Evolutionary conservation across 2,888 invertebrate species (phyloP), one percentile per base, ranked within the genome.

Genomic region (Syritta pipiens): DNA sequence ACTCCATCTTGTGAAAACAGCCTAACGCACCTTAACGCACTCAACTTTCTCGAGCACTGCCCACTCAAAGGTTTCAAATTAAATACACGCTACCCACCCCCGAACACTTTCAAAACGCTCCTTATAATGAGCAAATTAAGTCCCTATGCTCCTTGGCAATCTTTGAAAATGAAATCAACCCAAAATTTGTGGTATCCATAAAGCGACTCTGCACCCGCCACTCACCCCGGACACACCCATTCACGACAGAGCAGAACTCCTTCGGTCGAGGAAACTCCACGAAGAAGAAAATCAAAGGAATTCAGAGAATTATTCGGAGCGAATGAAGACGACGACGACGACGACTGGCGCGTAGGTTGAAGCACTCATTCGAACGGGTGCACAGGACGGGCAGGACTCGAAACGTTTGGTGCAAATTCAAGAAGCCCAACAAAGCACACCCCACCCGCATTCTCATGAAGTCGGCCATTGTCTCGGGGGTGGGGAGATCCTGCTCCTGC

Each of bases 201-300:
- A 75, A 63, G 59, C 53, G 28, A 63, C 57, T 32, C 24, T 53
- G 6, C 44, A 14, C 28, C 2, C 63, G 9, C 42, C 19, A 49
- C 37, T 37, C 9, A 12, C 26, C 51, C 62, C 35, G 17, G 28
- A 32, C 37, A 48, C 14, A 37, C 53, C 53, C 59, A 62, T 68
- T 75, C 51, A n/a, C n/a, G n/a, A n/a, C n/a, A n/a, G n/a, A n/a
- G n/a, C n/a, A 35, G 69, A 74, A 81, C 75, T 75, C 59, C 68
- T 69, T 59, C 14, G 53, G 37, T 5, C 7, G 68, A 53, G 53
- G 59, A 65, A 81, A 65, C 35, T 40, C 53, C 75, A 44, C 57
- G 63, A 69, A 81, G 62, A 75, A 81, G 75, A 75, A 81, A 81
- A 81, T 81, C 81, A 81, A 81, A 81, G 81, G 81, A 81, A 81